Evolutionary conservation across 2,113 vertebrate genomes (phyloP).

Genomic region (Cottus gobio): DNA sequence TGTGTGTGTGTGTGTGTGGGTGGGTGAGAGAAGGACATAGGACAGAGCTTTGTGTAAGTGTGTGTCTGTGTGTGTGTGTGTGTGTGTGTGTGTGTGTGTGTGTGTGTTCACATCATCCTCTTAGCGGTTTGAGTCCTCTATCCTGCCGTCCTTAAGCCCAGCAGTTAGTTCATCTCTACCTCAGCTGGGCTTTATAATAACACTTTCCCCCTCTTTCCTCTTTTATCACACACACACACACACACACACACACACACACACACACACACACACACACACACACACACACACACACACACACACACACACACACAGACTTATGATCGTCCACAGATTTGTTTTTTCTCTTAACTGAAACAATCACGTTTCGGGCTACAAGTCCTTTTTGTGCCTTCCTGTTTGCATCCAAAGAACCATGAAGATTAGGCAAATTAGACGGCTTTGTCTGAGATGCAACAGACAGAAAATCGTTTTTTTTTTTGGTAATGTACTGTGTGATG

Average conservation of each 20-base stretch:
- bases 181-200: slow-evolving; percentile 40
- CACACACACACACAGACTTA: slow-evolving; percentile 5
- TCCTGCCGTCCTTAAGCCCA: not conserved
- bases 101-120: slow-evolving; percentile 39
- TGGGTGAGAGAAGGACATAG: not conserved
- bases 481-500: slow-evolving; percentile 21
- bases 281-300: slow-evolving; percentile 14
- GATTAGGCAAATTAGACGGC: slow-evolving; percentile 44
- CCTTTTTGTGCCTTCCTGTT: not conserved
- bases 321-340: not conserved
- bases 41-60: slow-evolving; percentile 15
- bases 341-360: not conserved
- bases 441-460: slow-evolving; percentile 34
- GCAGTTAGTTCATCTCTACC: slow-evolving; percentile 24
- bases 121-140: slow-evolving; percentile 39
- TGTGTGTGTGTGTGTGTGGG: not conserved
- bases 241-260: not conserved
- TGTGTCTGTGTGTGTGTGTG: slow-evolving; percentile 24
- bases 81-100: slow-evolving; percentile 10
- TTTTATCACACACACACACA: slow-evolving; percentile 34
- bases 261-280: slow-evolving; percentile 29
- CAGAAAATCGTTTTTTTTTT: not conserved
- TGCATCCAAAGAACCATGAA: slow-evolving; percentile 15
- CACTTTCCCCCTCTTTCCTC: slow-evolving; percentile 19
- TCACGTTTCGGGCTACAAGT: not conserved